Base-by-base conservation (phyloP, 2,888 invertebrate genomes). In the Temnothorax ravouxi region DNA sequence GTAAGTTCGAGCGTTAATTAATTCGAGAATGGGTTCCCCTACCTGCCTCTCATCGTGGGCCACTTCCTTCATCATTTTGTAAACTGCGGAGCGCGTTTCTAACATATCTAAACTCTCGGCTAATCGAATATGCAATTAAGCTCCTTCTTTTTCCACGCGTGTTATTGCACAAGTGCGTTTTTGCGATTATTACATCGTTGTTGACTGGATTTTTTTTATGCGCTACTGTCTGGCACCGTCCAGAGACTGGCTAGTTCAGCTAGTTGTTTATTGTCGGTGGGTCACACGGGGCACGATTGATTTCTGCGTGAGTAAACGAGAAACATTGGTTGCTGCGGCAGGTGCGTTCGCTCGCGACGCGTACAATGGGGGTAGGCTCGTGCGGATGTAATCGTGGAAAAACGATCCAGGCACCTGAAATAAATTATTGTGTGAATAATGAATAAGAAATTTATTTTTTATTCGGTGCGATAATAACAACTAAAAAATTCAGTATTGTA, bases 11-110 rank as follows among this genome's bases (percentile, higher is more conserved):
- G 11, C 4, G 1, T 66, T 5, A n/a, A 64, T 34, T 25, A 41
- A 67, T 29, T 44, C 4, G 9, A 25, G 25, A 34, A 41, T 4
- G 6, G 1, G 0, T 59, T 47, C 0, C 4, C 4, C 15, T 90
- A 94, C 94, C 90, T 92, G 91, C 76, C 96, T 93, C 79, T 96
- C 95, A 80, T 95, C 95, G 34, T 95, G 94, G 25, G 95, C 94
- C 50, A 92, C 92, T 66, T 90, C 91, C 87, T 93, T 94, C 71
- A 95, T 90, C 95, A 95, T 95, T 93, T 95, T 95, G 88, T 93
- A 95, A 77, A 95, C 92, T 34, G 95, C 95, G 9, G 95, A 95
- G 18, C 95, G 94, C 25, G 95, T 94, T 87, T 95, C 94, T 29
- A 93, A 90, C 95, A 95, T 56, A 21, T 95, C 34, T 34, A 34